A percentile compares a stretch with the other conserved stretches of the same genome.
Evolutionary conservation across 2,113 vertebrate genomes (phyloP).

Genomic region (Campylomormyrus tamandua): DNA sequence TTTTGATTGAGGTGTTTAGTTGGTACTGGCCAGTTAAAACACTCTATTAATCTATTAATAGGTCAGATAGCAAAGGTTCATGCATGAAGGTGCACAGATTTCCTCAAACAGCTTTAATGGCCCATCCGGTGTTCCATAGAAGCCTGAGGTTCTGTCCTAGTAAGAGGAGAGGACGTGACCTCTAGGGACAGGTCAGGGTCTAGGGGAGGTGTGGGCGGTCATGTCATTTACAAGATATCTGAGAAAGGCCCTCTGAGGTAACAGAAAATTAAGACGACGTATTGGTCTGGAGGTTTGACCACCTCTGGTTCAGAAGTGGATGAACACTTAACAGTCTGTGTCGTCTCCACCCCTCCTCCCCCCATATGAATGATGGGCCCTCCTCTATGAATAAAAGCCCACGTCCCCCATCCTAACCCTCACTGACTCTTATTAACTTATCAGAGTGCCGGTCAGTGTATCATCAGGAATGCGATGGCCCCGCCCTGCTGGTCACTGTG

Average conservation of each 20-base stretch:
- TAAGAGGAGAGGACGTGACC: neutral
- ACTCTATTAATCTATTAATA: neutral
- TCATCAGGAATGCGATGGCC: neutral
- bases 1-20: neutral
- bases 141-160: neutral
- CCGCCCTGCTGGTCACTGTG: neutral
- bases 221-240: neutral
- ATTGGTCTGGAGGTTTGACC: neutral
- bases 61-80: neutral
- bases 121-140: conserved; percentile 14
- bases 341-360: neutral
- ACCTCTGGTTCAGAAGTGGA: neutral
- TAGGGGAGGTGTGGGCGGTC: neutral
- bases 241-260: neutral
- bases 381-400: neutral
- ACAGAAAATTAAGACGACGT: neutral
- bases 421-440: neutral
- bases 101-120: conserved; percentile 14
- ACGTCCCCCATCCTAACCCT: neutral
- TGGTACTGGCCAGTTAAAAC: neutral
- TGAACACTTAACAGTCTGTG: neutral
- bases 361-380: neutral
- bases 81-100: neutral
- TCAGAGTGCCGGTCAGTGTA: neutral
- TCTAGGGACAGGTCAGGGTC: neutral